phyloP scores from a whole-genome alignment of 2,113 vertebrate species.

The Tetrax tetrax region DNA sequence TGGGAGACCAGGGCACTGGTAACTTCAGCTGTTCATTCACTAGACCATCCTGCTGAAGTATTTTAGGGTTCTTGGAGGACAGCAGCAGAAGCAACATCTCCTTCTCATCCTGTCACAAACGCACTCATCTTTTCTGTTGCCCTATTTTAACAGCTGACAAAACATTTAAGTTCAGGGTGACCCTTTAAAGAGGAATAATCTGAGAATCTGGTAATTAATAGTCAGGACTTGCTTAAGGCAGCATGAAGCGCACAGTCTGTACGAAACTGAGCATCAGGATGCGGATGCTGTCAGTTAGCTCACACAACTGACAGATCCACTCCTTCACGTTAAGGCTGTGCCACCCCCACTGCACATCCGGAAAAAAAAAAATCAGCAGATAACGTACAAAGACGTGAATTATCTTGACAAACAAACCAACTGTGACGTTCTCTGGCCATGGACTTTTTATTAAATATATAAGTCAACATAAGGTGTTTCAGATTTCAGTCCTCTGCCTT shows the following conservation, averaged over 20 bases:
- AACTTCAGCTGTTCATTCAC: not conserved
- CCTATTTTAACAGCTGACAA: not conserved
- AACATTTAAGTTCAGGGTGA: not conserved
- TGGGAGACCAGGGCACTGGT: not conserved
- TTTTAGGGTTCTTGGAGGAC: not conserved
- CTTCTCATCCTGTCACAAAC: not conserved
- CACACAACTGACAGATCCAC: not conserved
- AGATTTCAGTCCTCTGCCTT: not conserved
- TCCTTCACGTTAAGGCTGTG: not conserved
- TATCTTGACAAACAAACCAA: not conserved
- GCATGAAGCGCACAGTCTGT: not conserved
- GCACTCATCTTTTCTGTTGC: not conserved
- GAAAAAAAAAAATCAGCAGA: not conserved
- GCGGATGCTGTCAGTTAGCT: not conserved
- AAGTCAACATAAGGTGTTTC: not conserved
- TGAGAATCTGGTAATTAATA: not conserved
- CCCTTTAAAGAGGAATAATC: not conserved
- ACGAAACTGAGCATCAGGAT: not conserved
- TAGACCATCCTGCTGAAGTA: not conserved
- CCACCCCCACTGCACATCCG: not conserved
- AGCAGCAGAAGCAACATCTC: rapidly evolving
- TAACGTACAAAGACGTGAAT: rapidly evolving
- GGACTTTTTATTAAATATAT: not conserved
- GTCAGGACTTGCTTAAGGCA: not conserved
- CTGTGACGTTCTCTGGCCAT: not conserved